Base-by-base conservation (phyloP, 1,140 invertebrate genomes). In the Lucilia cuprina region DNA sequence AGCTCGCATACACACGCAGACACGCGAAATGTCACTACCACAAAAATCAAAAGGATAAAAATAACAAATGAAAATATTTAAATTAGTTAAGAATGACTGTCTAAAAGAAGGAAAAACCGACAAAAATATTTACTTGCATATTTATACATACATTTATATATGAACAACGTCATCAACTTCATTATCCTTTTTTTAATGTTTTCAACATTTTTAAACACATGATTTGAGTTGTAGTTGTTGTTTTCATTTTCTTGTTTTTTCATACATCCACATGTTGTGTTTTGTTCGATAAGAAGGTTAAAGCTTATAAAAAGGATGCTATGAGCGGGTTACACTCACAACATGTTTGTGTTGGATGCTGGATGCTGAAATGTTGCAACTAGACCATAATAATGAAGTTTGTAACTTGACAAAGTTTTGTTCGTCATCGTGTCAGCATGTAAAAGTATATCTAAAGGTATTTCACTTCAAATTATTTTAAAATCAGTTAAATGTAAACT, bases 401-500 rank as follows among this genome's bases (percentile, higher is more conserved):
- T 70, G 65, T 70, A 70, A 70, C 65, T 49, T 49, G 77, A 80
- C 77, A 49, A 77, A 77, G 74, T 77, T 17, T 77, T 30, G 8
- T 17, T 55, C 50, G 41, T 41, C 41, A 41, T 41, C 41, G 41
- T 41, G 10, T 41, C 12, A 55, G 74, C 30, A 41, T 41, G 77
- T 80, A 49, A 80, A 21, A 70, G n/a, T 60, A n/a, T n/a, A 49
- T 7, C 41, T 49, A 80, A 49, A 49, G 41, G 77, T 80, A 80
- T 49, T 80, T 80, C 77, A 80, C n/a, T 50, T 80, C 41, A 80
- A 50, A 80, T 80, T 25, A 49, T 80, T 50, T 80, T 80, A 80
- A 80, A 80, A 80, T 80, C 41, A 80, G 77, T 80, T 80, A 80
- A 80, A 80, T 49, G 41, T 80, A 49, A 80, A 80, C 77, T 80